Conservation (phyloP, 2,797 vertebrate species). For the Aselliscus stoliczkanus region DNA sequence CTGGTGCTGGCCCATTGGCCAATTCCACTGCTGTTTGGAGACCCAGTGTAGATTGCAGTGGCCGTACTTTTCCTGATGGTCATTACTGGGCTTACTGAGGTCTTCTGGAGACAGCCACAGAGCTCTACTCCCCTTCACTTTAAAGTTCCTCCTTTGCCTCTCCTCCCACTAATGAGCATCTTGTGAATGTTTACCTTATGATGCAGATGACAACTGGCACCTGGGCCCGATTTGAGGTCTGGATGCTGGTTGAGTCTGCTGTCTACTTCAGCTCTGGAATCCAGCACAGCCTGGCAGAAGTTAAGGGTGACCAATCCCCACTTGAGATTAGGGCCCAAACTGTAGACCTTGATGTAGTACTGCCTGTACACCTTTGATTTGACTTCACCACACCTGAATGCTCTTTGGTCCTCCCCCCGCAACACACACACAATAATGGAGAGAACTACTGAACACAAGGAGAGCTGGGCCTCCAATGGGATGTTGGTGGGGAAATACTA, state of each 20-base stretch:
- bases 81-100: conserved; percentile 78
- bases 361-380: background rate
- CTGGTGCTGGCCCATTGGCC: conserved; percentile 83
- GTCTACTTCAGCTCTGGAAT: conserved; percentile 96
- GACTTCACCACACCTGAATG: background rate
- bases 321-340: conserved; percentile 13
- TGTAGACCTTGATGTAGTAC: conserved; percentile 36
- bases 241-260: conserved; percentile 90
- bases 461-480: background rate
- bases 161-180: conserved; percentile 92
- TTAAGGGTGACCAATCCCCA: conserved; percentile 38
- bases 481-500: background rate
- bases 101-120: conserved; percentile 93
- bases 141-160: conserved; percentile 94
- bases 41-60: conserved; percentile 50
- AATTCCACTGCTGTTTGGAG: conserved; percentile 66
- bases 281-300: conserved; percentile 87
- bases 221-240: conserved; percentile 90
- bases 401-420: background rate
- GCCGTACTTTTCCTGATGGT: conserved; percentile 80
- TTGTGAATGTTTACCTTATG: conserved; percentile 97
- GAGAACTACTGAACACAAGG: background rate
- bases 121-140: conserved; percentile 89
- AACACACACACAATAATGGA: conserved; percentile 27
- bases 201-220: conserved; percentile 90